These are phyloP conservation scores for Halocynthia aurantium DNA, from an alignment of 23 tunicate species.

Conservation along the genomic window DNA sequence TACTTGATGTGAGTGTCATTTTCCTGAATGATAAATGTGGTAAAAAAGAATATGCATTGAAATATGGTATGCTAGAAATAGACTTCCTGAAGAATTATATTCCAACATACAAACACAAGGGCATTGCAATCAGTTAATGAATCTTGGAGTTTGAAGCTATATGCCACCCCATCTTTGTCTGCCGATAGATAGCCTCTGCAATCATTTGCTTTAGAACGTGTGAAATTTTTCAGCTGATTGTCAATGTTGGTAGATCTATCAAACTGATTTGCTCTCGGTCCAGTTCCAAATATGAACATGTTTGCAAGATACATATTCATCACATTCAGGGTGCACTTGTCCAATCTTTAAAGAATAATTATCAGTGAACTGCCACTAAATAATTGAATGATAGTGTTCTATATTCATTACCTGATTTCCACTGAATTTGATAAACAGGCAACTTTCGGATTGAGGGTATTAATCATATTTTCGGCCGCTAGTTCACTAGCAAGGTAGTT, in stretches of 20 bases:
- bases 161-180: neutral
- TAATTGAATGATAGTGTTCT: neutral
- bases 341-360: neutral
- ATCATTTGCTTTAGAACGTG: neutral
- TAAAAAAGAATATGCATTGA: neutral
- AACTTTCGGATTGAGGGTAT: too few species aligned
- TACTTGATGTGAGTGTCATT: slow-evolving; percentile 18
- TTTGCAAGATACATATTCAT: slow-evolving; percentile 6
- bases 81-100: neutral
- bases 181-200: slow-evolving; percentile 2
- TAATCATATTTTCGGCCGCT: too few species aligned
- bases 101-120: slow-evolving; percentile 6
- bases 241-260: neutral
- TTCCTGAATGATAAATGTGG: slow-evolving; percentile 2
- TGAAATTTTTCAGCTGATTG: neutral
- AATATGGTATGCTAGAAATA: neutral
- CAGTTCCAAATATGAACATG: slow-evolving; percentile 11
- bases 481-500: too few species aligned
- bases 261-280: slow-evolving; percentile 1
- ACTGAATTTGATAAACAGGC: neutral
- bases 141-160: neutral
- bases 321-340: slow-evolving; percentile 14
- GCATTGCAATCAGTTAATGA: slow-evolving; percentile 16
- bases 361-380: neutral
- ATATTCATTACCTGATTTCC: slow-evolving; percentile 2